Conservation (phyloP, 2,797 vertebrate genomes). For the Echiichthys vipera region DNA sequence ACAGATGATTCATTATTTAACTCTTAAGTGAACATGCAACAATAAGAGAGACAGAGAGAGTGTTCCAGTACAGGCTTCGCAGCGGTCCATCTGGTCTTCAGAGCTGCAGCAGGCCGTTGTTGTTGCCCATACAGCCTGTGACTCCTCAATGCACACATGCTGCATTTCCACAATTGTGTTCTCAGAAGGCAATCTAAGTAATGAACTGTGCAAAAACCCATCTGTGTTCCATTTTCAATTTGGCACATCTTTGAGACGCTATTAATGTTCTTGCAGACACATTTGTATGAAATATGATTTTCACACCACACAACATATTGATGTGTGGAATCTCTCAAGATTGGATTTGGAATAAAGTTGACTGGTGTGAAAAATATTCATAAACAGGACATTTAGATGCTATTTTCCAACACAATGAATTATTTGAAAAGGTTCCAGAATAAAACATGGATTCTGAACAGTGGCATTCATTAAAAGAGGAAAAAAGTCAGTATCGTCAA, state of each 20-base stretch:
- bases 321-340: slow-evolving; percentile 14
- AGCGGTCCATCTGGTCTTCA: slow-evolving; percentile 4
- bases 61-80: slow-evolving; percentile 16
- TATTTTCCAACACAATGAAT: slow-evolving; percentile 37
- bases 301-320: slow-evolving; percentile 1
- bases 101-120: slow-evolving; percentile 21
- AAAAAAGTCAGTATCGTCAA: background rate
- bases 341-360: slow-evolving; percentile 37
- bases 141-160: slow-evolving; percentile 26
- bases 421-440: slow-evolving; percentile 17
- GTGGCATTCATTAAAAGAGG: slow-evolving; percentile 8
- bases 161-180: slow-evolving; percentile 44
- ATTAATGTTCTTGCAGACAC: slow-evolving; percentile 55
- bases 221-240: slow-evolving; percentile 67
- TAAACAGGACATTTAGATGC: slow-evolving; percentile 43
- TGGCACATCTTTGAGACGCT: slow-evolving; percentile 35
- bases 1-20: slow-evolving; percentile 11
- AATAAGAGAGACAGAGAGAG: slow-evolving; percentile 11
- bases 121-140: slow-evolving; percentile 4
- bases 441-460: slow-evolving; percentile 13
- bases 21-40: slow-evolving; percentile 11
- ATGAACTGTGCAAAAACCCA: slow-evolving; percentile 76
- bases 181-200: slow-evolving; percentile 60
- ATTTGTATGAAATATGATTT: slow-evolving; percentile 43
- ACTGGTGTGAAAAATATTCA: slow-evolving; percentile 20